Percentiles rank a stretch among this genome's conserved stretches.
phyloP scores from a whole-genome alignment of 2,113 vertebrate species.

The Podocnemis expansa region DNA sequence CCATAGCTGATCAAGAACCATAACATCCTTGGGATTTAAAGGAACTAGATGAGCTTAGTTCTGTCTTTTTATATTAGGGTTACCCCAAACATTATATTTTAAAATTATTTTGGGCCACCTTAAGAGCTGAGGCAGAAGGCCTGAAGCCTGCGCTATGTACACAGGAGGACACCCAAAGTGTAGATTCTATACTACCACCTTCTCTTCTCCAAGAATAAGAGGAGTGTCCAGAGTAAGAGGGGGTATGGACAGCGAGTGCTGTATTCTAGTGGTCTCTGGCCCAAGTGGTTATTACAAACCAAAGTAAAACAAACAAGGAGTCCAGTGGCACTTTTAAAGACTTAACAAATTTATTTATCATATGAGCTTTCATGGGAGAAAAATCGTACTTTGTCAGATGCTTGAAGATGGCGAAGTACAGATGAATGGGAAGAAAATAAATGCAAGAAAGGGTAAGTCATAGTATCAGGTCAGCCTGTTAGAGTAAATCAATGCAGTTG shows the following conservation, averaged over 20 bases:
- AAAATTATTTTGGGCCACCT: background rate
- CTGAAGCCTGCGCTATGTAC: background rate
- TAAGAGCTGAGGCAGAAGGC: background rate
- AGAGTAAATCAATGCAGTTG: too few relatives aligned
- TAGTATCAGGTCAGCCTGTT: too few relatives aligned
- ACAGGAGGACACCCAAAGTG: background rate
- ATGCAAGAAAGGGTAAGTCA: too few relatives aligned
- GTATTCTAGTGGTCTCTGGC: background rate
- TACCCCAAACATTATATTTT: background rate
- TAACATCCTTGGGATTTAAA: background rate
- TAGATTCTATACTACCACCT: background rate
- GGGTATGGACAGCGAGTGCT: background rate
- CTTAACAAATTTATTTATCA: too few relatives aligned
- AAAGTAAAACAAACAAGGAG: background rate
- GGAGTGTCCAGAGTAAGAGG: background rate
- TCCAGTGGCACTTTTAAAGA: too few relatives aligned
- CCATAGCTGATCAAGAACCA: background rate
- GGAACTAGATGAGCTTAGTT: background rate
- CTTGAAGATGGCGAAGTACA: too few relatives aligned
- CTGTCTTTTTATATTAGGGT: slow-evolving; percentile 40
- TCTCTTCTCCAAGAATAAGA: background rate
- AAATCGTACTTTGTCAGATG: too few relatives aligned
- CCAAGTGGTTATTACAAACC: background rate
- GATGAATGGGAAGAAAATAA: too few relatives aligned
- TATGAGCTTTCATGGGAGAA: too few relatives aligned